Base-by-base conservation (phyloP, 2,113 vertebrate genomes). In the Alectura lathami region DNA sequence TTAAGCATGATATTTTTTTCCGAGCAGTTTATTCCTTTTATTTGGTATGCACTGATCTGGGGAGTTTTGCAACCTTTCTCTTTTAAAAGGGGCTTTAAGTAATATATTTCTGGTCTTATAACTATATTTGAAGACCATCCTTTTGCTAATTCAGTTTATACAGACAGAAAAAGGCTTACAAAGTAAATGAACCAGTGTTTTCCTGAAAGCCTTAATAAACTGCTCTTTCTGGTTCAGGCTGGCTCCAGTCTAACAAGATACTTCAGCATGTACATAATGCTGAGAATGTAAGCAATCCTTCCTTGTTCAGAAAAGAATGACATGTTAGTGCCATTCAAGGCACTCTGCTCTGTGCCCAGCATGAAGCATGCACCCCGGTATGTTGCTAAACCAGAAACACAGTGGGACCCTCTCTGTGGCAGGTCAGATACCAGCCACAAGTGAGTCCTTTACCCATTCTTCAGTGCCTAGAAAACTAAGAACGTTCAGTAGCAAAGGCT, bases 161-260 rank as follows among this genome's bases (percentile, higher is more conserved):
- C 51, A 77, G 45, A 68, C 6, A 45, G 53, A 27, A 83, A 60
- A 85, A 57, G 42, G 1, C 26, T 54, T 36, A 34, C 1, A 1
- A 64, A 77, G 42, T 42, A 88, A 91, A 62, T 56, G 3, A 69
- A 76, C 12, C 26, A n/a, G 8, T 80, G 9, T 64, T 80, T 91
- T 89, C 47, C 75, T 79, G 51, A 45, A 87, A 83, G 42, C n/a
- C 42, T 57, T 88, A 86, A 86, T 84, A 90, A 92, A 73, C 29
- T 53, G 6, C 48, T 29, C 29, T 82, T 91, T 62, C 27, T 48
- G 11, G 1, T 80, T 69, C 59, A 78, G 27, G 88, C 4, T 74
- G 6, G 7, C 40, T 68, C 6, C 30, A 48, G 6, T 86, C 89
- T 72, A 84, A 47, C 36, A 85, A 85, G 92, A 69, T 72, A 67